Evolutionary conservation across 2,113 vertebrate genomes (phyloP).

Genomic region (Nyctibius bracteatus): DNA sequence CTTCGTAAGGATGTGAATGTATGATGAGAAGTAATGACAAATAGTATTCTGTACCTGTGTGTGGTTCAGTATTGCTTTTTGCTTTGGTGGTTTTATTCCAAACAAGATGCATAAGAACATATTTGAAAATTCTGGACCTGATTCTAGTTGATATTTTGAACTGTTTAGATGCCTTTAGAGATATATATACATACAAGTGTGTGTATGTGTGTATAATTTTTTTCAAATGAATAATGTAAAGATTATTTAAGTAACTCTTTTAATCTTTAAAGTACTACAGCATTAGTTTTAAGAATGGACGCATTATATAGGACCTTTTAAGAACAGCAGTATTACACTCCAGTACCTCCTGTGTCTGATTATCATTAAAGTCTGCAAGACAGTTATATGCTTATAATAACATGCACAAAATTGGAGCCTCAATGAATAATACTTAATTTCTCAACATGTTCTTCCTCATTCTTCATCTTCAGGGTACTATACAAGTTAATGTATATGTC

Average conservation of each 20-base stretch:
- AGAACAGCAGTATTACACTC: neutral
- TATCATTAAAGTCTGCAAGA: neutral
- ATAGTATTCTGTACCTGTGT: neutral
- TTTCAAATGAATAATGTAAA: neutral
- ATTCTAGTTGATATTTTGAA: neutral
- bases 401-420: neutral
- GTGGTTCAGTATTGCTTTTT: neutral
- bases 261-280: neutral
- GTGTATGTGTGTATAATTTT: neutral
- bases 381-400: neutral
- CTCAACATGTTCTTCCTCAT: neutral
- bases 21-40: neutral
- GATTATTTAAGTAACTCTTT: neutral
- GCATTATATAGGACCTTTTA: neutral
- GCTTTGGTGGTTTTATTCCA: neutral
- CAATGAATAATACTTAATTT: neutral
- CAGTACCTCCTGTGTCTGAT: neutral
- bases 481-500: neutral
- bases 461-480: neutral
- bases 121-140: neutral
- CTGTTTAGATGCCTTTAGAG: neutral
- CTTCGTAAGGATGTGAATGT: neutral
- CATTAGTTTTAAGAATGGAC: neutral
- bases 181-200: fast-evolving
- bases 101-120: neutral